Evolutionary conservation across 64 coral and sea anemone genomes (phyloP), one percentile per base, ranked within the genome.

Genomic region (Montipora capricornis): DNA sequence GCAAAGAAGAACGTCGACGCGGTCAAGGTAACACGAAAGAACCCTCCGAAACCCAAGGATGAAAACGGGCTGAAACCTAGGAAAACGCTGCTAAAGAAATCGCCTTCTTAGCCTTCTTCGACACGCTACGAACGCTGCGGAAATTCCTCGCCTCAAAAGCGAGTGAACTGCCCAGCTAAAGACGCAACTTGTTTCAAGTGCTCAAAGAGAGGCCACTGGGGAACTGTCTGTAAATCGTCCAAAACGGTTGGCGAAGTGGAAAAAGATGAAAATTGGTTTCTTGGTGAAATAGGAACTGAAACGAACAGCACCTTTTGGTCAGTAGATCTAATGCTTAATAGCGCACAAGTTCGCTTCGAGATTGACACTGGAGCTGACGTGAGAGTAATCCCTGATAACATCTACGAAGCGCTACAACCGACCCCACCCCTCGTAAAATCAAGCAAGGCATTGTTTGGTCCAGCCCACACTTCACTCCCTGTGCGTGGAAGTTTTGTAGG

Each of bases 301-400:
- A 8, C n/a, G 17, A 58, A 26, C 50, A 52, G 57, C 0, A 78
- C 8, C 16, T 12, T 22, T 29, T 8, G 79, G 79, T 58, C 6
- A 22, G 52, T n/a, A 29, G 50, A 81, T 55, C n/a, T 81, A 6
- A 12, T 17, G 8, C 3, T 29, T 11, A 26, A 59, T 11, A 22
- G 26, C 53, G 6, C 50, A 10, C 19, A 9, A 20, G 49, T 81
- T 58, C 8, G 20, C 19, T 81, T 81, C 9, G 37, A 81, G n/a
- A 20, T 81, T 12, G 79, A 81, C 51, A 81, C 79, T 59, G 79
- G 79, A 81, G 79, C 79, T 20, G 53, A 81, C 50, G 79, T 81
- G n/a, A 58, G 6, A 4, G 19, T 58, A 58, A 37, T 81, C 12
- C 19, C 79, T 26, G 79, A 26, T 2, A 20, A 11, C 4, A 29